Percentiles rank a stretch among this genome's conserved stretches.
Evolutionary conservation across 1,140 invertebrate species (phyloP).

Genomic region (Cepaea nemoralis): DNA sequence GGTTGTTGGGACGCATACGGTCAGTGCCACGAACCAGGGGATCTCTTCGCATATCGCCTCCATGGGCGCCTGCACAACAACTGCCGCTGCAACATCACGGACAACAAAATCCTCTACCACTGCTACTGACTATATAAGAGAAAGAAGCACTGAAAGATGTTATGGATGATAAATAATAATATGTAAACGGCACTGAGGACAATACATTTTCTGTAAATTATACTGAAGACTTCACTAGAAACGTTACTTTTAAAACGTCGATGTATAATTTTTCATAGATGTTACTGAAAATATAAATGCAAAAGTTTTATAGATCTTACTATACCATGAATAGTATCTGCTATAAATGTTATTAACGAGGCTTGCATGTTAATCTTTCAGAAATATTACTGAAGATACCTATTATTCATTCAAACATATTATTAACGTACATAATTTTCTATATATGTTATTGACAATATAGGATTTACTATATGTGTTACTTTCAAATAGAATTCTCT

Average conservation of each 20-base stretch:
- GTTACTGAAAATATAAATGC: neutral
- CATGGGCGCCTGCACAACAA: neutral
- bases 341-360: too few relatives aligned
- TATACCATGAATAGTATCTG: too few relatives aligned
- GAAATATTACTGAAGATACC: too few relatives aligned
- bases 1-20: slow-evolving; percentile 8
- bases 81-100: slow-evolving; percentile 26
- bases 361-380: too few relatives aligned
- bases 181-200: too few relatives aligned
- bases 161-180: neutral
- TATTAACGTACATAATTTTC: neutral
- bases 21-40: slow-evolving; percentile 1
- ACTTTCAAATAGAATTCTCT: too few relatives aligned
- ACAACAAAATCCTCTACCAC: slow-evolving; percentile 10
- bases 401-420: too few relatives aligned
- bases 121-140: neutral
- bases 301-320: too few relatives aligned
- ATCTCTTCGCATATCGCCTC: slow-evolving; percentile 4
- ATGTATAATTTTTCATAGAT: neutral
- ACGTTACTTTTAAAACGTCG: too few relatives aligned
- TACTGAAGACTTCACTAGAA: too few relatives aligned
- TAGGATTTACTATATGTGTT: too few relatives aligned
- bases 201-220: too few relatives aligned
- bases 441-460: neutral
- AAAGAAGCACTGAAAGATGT: neutral